Evolutionary conservation across 2,888 invertebrate species (phyloP).

Genomic region (Calliopum simillimum): DNA sequence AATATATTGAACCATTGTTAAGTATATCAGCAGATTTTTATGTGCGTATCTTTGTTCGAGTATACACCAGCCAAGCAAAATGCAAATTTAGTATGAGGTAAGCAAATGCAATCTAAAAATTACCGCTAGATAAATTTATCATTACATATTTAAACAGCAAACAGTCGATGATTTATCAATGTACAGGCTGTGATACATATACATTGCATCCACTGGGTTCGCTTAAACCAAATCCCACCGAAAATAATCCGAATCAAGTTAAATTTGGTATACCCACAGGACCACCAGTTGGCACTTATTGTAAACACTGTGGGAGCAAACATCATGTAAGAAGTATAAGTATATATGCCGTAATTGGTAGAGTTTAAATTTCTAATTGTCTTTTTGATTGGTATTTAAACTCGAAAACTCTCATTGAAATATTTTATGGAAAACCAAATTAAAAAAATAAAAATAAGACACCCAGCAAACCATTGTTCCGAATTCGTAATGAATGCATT

Average conservation of each 20-base stretch:
- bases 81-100: constrained; percentile 90
- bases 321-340: constrained; percentile 74
- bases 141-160: constrained; percentile 73
- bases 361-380: too few species aligned
- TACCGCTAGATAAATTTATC: neutral
- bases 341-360: neutral
- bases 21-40: constrained; percentile 97
- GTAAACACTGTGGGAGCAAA: constrained; percentile 80
- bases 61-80: constrained; percentile 82
- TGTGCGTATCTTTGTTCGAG: constrained; percentile 89
- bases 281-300: constrained; percentile 75
- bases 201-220: constrained; percentile 82
- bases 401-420: too few species aligned
- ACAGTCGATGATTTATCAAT: constrained; percentile 88
- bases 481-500: too few species aligned
- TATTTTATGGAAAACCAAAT: too few species aligned
- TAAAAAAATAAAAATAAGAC: too few species aligned
- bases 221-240: constrained; percentile 71
- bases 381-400: too few species aligned
- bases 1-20: constrained; percentile 90
- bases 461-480: too few species aligned
- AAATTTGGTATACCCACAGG: constrained; percentile 78
- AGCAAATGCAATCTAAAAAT: neutral
- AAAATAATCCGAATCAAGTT: constrained; percentile 71
- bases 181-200: constrained; percentile 88